These are phyloP conservation scores for Perizoma affinitatum DNA, from an alignment of 2,888 invertebrate genomes.

Conservation along the genomic window DNA sequence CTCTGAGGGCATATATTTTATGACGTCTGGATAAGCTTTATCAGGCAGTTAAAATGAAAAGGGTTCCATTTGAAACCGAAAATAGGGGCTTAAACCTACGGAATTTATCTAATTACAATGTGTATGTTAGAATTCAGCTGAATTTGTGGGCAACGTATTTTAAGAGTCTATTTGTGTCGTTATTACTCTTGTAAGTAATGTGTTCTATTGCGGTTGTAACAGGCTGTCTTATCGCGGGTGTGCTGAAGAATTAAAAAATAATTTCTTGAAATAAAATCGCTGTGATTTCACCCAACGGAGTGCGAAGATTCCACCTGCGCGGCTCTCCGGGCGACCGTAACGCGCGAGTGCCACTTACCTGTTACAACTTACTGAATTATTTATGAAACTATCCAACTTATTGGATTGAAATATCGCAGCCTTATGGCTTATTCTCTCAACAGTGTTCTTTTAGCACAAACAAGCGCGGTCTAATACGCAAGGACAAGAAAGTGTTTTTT, in stretches of 20 bases:
- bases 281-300: slow-evolving; percentile 62
- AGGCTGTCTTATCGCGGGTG: slow-evolving; percentile 28
- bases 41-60: slow-evolving; percentile 52
- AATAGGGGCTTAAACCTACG: slow-evolving; percentile 40
- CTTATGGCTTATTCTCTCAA: slow-evolving; percentile 53
- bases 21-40: slow-evolving; percentile 55
- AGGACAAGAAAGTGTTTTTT: slow-evolving; percentile 36
- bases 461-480: slow-evolving; percentile 2
- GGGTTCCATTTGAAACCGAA: slow-evolving; percentile 49
- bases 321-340: slow-evolving; percentile 70
- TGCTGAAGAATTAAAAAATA: slow-evolving; percentile 63
- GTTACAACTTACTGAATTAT: slow-evolving; percentile 81
- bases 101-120: slow-evolving; percentile 47
- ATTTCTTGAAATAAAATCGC: slow-evolving; percentile 69
- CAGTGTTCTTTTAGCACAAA: slow-evolving; percentile 50
- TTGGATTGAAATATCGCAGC: slow-evolving; percentile 75
- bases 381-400: slow-evolving; percentile 78
- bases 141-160: slow-evolving; percentile 32
- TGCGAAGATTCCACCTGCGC: slow-evolving; percentile 56
- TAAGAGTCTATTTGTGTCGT: slow-evolving; percentile 23
- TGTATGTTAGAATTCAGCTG: slow-evolving; percentile 28
- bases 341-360: slow-evolving; percentile 77
- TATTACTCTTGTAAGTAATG: slow-evolving; percentile 39
- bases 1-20: slow-evolving; percentile 50
- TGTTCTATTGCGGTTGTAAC: slow-evolving; percentile 38